A percentile compares a stretch with the other conserved stretches of the same genome.
These are phyloP conservation scores for Drosophila sulfurigaster DNA, from an alignment of 1,140 invertebrate genomes.

Conservation along the genomic window DNA sequence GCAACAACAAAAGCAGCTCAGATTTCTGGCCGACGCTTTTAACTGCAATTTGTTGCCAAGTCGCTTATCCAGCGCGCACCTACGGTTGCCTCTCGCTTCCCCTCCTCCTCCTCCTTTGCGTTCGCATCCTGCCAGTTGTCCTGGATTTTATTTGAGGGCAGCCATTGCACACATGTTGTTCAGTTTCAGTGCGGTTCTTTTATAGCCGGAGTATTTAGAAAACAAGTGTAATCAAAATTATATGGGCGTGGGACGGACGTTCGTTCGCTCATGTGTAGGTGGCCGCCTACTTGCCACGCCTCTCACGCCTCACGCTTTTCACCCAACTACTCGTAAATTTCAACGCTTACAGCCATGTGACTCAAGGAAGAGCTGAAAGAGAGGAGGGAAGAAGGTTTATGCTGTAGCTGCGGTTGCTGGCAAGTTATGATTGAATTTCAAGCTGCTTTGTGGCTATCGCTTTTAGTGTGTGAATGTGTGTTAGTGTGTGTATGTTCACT, in stretches of 20 bases:
- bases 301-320: neutral
- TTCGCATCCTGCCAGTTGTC: slow-evolving; percentile 31
- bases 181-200: slow-evolving; percentile 53
- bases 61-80: slow-evolving; percentile 54
- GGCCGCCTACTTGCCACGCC: slow-evolving; percentile 3
- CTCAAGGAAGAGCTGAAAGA: slow-evolving; percentile 11
- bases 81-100: neutral
- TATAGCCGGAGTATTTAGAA: slow-evolving; percentile 73
- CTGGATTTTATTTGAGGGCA: slow-evolving; percentile 61
- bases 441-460: slow-evolving; percentile 66
- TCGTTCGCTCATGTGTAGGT: neutral
- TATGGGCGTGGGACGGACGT: slow-evolving; percentile 67
- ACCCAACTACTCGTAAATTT: slow-evolving; percentile 61
- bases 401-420: slow-evolving; percentile 42
- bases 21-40: slow-evolving; percentile 68
- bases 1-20: slow-evolving; percentile 36
- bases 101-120: neutral
- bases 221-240: slow-evolving; percentile 83
- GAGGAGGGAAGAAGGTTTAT: slow-evolving; percentile 3
- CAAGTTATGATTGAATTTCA: slow-evolving; percentile 81
- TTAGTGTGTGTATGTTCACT: slow-evolving; percentile 25
- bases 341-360: slow-evolving; percentile 70
- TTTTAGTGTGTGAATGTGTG: slow-evolving; percentile 24
- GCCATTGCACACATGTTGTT: slow-evolving; percentile 54
- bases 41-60: slow-evolving; percentile 80